phyloP scores from a whole-genome alignment of 2,888 invertebrate genomes.

The Drosophila prostipennis region DNA sequence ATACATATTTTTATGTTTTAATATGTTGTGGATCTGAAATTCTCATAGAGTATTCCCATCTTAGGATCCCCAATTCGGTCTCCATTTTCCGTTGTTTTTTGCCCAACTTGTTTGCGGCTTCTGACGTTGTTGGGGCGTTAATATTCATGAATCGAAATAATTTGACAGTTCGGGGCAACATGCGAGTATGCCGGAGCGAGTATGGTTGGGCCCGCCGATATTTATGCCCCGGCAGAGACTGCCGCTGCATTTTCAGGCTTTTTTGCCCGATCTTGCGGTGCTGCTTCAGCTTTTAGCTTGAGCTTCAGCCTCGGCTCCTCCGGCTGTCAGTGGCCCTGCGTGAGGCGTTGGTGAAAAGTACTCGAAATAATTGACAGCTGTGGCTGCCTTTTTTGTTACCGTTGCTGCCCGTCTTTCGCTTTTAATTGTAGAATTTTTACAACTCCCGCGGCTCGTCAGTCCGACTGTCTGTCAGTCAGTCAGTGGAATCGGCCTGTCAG shows the following conservation, averaged over 20 bases:
- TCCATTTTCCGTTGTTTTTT: conserved; percentile 23
- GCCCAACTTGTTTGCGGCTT: conserved; percentile 46
- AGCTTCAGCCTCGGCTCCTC: conserved; percentile 6
- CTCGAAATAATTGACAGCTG: conserved; percentile 81
- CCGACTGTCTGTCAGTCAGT: conserved; percentile 9
- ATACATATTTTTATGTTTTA: neutral
- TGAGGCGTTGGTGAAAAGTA: conserved; percentile 82
- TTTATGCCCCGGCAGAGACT: conserved; percentile 59
- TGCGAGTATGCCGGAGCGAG: conserved; percentile 70
- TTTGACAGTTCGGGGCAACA: conserved; percentile 80
- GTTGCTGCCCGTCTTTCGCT: conserved; percentile 50
- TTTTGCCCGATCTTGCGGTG: conserved; percentile 24
- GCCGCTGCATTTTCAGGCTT: conserved; percentile 18
- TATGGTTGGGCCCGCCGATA: conserved; percentile 53
- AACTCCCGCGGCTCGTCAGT: conserved; percentile 61
- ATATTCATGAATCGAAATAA: conserved; percentile 80
- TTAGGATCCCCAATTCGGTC: conserved; percentile 33
- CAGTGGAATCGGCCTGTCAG: conserved; percentile 6
- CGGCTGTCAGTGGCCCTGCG: conserved; percentile 60
- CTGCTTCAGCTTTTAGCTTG: conserved; percentile 11
- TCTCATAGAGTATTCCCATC: conserved; percentile 1
- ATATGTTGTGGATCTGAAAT: neutral
- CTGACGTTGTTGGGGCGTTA: conserved; percentile 70
- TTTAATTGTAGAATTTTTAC: conserved; percentile 76
- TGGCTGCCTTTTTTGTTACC: conserved; percentile 79